Evolutionary conservation across 2,888 invertebrate species (phyloP).

Genomic region (Oligia latruncula): DNA sequence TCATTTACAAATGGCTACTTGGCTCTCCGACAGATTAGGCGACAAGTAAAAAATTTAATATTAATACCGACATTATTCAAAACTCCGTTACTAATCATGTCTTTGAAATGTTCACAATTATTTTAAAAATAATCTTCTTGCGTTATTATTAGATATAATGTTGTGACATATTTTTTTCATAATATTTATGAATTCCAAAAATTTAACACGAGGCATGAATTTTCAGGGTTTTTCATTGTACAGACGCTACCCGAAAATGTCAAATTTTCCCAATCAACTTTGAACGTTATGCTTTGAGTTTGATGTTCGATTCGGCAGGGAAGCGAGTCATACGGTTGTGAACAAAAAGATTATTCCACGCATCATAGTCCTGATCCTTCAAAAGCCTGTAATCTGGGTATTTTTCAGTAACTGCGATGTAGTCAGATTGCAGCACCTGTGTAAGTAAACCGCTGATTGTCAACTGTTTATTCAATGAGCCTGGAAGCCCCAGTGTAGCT

Average conservation of each 20-base stretch:
- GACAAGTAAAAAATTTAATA: conserved; percentile 10
- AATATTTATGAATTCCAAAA: conserved; percentile 33
- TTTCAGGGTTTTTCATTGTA: conserved; percentile 6
- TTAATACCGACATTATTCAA: conserved; percentile 38
- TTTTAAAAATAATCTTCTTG: conserved; percentile 35
- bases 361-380: background rate
- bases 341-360: background rate
- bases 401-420: background rate
- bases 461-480: background rate
- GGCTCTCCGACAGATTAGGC: too few relatives aligned
- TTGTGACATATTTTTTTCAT: conserved; percentile 43
- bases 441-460: background rate
- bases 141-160: conserved; percentile 7
- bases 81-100: conserved; percentile 35
- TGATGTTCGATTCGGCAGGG: background rate
- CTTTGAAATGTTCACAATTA: conserved; percentile 38
- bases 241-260: too few relatives aligned
- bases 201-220: too few relatives aligned
- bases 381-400: background rate
- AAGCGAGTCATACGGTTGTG: background rate
- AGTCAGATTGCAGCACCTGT: too few relatives aligned
- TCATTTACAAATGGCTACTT: too few relatives aligned
- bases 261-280: too few relatives aligned
- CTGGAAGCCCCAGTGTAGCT: background rate
- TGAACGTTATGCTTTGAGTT: too few relatives aligned